Evolutionary conservation across 2,888 invertebrate genomes (phyloP).

Genomic region (Rapana venosa): DNA sequence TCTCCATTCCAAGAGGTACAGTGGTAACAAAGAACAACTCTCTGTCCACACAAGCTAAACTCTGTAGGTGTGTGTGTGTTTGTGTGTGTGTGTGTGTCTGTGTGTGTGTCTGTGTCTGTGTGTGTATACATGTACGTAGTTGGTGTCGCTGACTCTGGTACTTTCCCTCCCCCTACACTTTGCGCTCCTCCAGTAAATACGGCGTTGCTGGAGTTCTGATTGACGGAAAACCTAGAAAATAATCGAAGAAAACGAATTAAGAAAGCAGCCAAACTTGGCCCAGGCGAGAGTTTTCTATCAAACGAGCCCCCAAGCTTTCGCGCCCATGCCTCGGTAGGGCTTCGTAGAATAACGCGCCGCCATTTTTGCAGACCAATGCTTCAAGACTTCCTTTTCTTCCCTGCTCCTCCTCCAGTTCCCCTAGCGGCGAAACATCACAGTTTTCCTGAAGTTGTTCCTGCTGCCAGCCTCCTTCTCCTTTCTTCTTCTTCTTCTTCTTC

Average conservation of each 20-base stretch:
- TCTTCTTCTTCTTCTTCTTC: neutral
- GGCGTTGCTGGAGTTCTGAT: neutral
- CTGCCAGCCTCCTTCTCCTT: neutral
- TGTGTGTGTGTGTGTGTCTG: too few relatives aligned
- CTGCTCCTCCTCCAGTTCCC: neutral
- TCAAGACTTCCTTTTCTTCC: neutral
- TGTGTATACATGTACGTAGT: too few relatives aligned
- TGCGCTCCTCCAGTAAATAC: neutral
- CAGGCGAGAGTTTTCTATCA: constrained; percentile 34
- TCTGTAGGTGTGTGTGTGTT: too few relatives aligned
- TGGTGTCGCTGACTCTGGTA: too few relatives aligned
- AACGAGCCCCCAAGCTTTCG: constrained; percentile 33
- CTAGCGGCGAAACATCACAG: constrained; percentile 15
- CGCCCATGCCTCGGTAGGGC: neutral
- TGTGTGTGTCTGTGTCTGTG: too few relatives aligned
- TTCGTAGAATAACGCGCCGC: constrained; percentile 26
- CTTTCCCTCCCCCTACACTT: too few relatives aligned
- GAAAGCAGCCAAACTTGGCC: constrained; percentile 35
- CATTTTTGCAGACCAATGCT: constrained; percentile 23
- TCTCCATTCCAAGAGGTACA: too few relatives aligned
- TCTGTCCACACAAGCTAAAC: too few relatives aligned
- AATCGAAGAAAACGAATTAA: constrained; percentile 38
- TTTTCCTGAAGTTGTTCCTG: constrained; percentile 11
- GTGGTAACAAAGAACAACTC: too few relatives aligned
- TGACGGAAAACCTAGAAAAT: constrained; percentile 24